A percentile compares a stretch with the other conserved stretches of the same genome.
Conservation (phyloP, 2,888 invertebrate species). For the Cephus spinipes region DNA sequence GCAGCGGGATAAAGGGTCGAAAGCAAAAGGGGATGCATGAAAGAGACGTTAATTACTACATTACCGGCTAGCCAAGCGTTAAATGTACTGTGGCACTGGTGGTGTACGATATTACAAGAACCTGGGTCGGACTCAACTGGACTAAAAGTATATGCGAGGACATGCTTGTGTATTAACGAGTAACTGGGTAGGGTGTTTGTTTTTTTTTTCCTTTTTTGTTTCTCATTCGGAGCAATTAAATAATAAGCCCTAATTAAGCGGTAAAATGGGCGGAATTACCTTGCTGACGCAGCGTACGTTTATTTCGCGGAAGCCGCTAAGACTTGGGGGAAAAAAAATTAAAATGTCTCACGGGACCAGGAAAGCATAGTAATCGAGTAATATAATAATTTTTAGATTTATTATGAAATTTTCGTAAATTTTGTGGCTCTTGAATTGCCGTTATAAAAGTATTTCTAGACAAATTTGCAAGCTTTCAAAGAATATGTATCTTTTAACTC, state of each 20-base stretch:
- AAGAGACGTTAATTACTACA: constrained; percentile 58
- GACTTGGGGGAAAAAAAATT: not conserved
- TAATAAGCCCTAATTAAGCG: constrained; percentile 5
- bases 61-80: constrained; percentile 50
- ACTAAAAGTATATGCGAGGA: not conserved
- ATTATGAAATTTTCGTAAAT: not conserved
- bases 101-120: not conserved
- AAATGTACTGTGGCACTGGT: constrained; percentile 40
- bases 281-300: not conserved
- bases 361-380: not conserved
- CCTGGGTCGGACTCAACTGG: not conserved
- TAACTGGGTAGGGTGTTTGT: not conserved
- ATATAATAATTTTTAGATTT: not conserved
- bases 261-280: not conserved
- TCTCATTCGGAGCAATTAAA: not conserved
- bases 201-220: not conserved
- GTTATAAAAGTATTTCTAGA: not conserved
- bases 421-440: not conserved
- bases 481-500: not conserved
- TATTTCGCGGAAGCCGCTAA: not conserved
- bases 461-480: not conserved
- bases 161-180: not conserved
- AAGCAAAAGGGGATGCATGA: constrained; percentile 42
- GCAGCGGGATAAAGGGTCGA: constrained; percentile 31
- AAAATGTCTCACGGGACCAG: not conserved